Evolutionary conservation across 1,140 invertebrate genomes (phyloP).

Genomic region (Scaptomyza pallida): DNA sequence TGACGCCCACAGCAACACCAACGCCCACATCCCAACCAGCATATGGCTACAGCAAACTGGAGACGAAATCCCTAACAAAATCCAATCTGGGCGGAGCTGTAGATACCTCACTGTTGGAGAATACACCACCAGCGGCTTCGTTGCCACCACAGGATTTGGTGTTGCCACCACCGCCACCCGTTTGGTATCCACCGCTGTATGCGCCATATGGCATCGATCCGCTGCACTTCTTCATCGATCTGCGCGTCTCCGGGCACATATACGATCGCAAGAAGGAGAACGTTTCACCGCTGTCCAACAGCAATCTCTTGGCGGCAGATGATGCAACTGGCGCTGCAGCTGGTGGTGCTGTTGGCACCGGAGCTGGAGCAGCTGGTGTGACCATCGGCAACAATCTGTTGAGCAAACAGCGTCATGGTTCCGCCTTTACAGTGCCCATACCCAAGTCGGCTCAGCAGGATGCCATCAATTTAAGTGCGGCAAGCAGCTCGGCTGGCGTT

Average conservation of each 20-base stretch:
- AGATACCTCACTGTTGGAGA: slow-evolving; percentile 72
- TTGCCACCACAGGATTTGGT: slow-evolving; percentile 85
- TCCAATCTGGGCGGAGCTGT: slow-evolving; percentile 39
- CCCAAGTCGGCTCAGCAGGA: slow-evolving; percentile 74
- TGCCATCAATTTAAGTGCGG: slow-evolving; percentile 62
- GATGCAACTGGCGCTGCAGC: slow-evolving; percentile 10
- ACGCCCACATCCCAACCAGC: slow-evolving; percentile 16
- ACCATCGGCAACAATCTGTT: slow-evolving; percentile 43
- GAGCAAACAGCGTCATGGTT: slow-evolving; percentile 85
- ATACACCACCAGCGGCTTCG: slow-evolving; percentile 76
- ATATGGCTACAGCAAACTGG: slow-evolving; percentile 43
- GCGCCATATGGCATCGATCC: slow-evolving; percentile 91
- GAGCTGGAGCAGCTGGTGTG: neutral
- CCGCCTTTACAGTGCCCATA: slow-evolving; percentile 88
- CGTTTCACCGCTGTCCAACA: slow-evolving; percentile 74
- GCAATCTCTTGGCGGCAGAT: slow-evolving; percentile 21
- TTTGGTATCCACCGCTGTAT: slow-evolving; percentile 90
- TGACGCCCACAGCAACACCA: neutral
- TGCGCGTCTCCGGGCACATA: slow-evolving; percentile 91
- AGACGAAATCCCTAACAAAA: slow-evolving; percentile 24
- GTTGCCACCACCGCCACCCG: slow-evolving; percentile 87
- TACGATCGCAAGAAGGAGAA: slow-evolving; percentile 89
- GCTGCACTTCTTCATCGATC: slow-evolving; percentile 91
- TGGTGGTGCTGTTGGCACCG: slow-evolving; percentile 25
- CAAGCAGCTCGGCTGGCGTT: neutral